Evolutionary conservation across 2,888 invertebrate species (phyloP).

Genomic region (Leptopilina syphax): DNA sequence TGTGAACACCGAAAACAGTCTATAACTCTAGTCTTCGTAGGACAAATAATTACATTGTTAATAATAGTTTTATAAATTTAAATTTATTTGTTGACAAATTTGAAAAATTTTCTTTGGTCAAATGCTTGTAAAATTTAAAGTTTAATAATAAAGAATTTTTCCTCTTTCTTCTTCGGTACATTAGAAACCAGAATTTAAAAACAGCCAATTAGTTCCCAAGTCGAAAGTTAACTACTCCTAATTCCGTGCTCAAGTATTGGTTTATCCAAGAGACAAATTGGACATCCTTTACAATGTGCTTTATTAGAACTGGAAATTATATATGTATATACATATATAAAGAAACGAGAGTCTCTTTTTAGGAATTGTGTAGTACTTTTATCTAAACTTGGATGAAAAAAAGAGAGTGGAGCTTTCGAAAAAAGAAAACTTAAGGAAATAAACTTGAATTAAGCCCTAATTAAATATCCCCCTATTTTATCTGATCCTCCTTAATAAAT

Average conservation of each 20-base stretch:
- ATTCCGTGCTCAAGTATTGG: conserved; percentile 36
- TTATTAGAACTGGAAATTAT: conserved; percentile 21
- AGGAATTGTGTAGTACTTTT: conserved; percentile 7
- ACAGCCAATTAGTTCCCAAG: conserved; percentile 19
- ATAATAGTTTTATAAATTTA: too few relatives aligned
- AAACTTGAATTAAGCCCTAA: conserved; percentile 2
- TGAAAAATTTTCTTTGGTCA: neutral
- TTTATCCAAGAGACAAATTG: conserved; percentile 26
- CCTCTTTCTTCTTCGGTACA: neutral
- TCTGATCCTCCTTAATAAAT: conserved; percentile 11
- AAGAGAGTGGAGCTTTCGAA: conserved; percentile 6
- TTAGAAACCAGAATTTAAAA: neutral
- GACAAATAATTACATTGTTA: too few relatives aligned
- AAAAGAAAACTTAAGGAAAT: neutral
- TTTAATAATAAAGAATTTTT: neutral
- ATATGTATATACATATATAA: neutral
- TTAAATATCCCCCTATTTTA: conserved; percentile 8
- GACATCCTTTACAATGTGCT: neutral
- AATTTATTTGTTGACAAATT: too few relatives aligned
- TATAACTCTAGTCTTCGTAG: too few relatives aligned
- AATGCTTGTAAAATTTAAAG: neutral
- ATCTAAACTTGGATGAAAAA: neutral
- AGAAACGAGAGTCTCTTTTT: neutral
- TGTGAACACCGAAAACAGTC: too few relatives aligned
- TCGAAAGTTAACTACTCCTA: conserved; percentile 17